A percentile compares a stretch with the other conserved stretches of the same genome.
phyloP scores from a whole-genome alignment of 2,888 invertebrate species.

The Galerucella nymphaeae region DNA sequence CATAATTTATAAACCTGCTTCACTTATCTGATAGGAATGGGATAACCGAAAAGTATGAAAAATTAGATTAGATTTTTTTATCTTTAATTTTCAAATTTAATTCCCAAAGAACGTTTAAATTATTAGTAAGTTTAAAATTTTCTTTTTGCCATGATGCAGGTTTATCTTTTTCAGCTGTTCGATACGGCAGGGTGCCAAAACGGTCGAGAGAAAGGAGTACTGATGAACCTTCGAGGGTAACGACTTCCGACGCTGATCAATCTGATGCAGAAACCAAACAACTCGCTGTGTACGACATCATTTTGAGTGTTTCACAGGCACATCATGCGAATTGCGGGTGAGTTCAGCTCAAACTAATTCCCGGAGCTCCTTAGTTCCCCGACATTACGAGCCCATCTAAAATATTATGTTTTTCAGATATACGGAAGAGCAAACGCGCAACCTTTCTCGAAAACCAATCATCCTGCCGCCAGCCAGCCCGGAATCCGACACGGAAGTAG shows the following conservation, averaged over 20 bases:
- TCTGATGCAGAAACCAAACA: slow-evolving; percentile 66
- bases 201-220: slow-evolving; percentile 84
- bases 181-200: slow-evolving; percentile 97
- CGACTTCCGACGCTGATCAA: slow-evolving; percentile 64
- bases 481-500: slow-evolving; percentile 64
- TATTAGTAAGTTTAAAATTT: slow-evolving; percentile 37
- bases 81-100: not conserved
- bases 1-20: not conserved
- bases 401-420: slow-evolving; percentile 63
- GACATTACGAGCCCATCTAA: too few relatives aligned
- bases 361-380: too few relatives aligned
- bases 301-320: slow-evolving; percentile 83
- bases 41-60: not conserved
- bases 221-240: slow-evolving; percentile 66
- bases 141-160: slow-evolving; percentile 12
- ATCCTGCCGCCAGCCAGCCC: slow-evolving; percentile 65
- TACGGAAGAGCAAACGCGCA: slow-evolving; percentile 84
- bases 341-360: too few relatives aligned
- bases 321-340: slow-evolving; percentile 85
- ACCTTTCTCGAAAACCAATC: slow-evolving; percentile 76
- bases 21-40: not conserved
- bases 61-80: too few relatives aligned
- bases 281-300: slow-evolving; percentile 81
- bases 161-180: slow-evolving; percentile 78
- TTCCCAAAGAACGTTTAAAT: not conserved